Conservation (phyloP, 2,797 vertebrate species). For the Eleutherodactylus coqui region DNA sequence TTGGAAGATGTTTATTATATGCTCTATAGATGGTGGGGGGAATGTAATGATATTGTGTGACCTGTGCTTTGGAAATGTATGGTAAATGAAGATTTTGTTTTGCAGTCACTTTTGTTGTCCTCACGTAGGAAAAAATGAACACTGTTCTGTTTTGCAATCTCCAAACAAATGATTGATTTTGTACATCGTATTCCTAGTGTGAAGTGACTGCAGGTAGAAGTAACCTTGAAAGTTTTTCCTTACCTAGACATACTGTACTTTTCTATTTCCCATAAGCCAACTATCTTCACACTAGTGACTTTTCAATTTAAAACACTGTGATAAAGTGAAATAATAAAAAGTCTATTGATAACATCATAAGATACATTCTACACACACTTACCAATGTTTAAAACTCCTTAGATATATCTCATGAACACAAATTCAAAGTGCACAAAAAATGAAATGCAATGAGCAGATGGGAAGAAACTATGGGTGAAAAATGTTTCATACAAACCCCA, state of each 20-base stretch:
- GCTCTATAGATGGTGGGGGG: slow-evolving; percentile 26
- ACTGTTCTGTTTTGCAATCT: slow-evolving; percentile 52
- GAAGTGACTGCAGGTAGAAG: slow-evolving; percentile 43
- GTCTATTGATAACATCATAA: background rate
- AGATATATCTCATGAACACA: background rate
- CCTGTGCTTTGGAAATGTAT: slow-evolving; percentile 49
- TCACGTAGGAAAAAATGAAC: slow-evolving; percentile 47
- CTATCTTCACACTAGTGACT: background rate
- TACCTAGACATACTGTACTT: slow-evolving; percentile 4
- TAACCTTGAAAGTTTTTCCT: slow-evolving; percentile 53
- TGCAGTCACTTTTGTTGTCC: slow-evolving; percentile 41
- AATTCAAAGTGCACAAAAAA: background rate
- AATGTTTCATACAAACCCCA: background rate
- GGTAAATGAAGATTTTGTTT: slow-evolving; percentile 57
- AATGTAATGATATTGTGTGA: slow-evolving; percentile 48
- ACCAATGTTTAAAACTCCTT: background rate
- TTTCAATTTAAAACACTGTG: background rate
- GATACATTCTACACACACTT: background rate
- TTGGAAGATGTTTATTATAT: slow-evolving; percentile 46
- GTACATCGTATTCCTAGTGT: slow-evolving; percentile 38
- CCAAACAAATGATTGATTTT: slow-evolving; percentile 60
- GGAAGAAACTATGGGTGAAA: background rate
- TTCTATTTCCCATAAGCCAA: slow-evolving; percentile 9
- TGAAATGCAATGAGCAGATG: background rate
- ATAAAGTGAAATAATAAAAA: slow-evolving; percentile 7